Base-by-base conservation (phyloP, 2,113 vertebrate species). In the Paradisaea rubra region DNA sequence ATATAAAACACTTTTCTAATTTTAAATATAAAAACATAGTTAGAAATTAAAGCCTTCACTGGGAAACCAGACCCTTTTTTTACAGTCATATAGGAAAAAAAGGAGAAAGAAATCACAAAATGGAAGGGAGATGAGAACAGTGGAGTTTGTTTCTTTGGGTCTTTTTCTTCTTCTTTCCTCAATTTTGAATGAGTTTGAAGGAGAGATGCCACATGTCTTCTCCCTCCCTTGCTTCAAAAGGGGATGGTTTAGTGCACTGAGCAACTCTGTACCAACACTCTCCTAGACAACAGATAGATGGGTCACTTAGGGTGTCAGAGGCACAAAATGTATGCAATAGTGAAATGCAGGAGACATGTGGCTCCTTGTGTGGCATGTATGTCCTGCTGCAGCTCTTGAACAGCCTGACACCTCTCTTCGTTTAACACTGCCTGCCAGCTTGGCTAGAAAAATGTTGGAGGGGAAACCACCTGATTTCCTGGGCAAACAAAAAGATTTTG, bases 91-190 rank as follows among this genome's bases (percentile, higher is more conserved):
- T 10, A 30, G 28, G 45, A 53, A 71, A 72, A 91, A 35, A 2
- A 45, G 25, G 17, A n/a, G 79, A 74, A 84, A 72, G 5, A 86
- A 52, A 42, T 18, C 21, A 65, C n/a, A 64, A 72, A 80, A 88
- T 70, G 27, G 45, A 81, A 87, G 31, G 14, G 9, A 37, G 33
- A 49, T 39, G 6, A 7, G 13, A 35, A n/a, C 25, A 13, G 3
- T 24, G 21, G 1, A 1, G 15, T 54, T 42, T n/a, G 11, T 31
- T 65, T 80, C 1, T 41, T 54, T 31, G 3, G 3, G 2, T 2
- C 17, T 52, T 33, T 42, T 22, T 24, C 4, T 21, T 18, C 16
- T 64, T 89, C 3, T 39, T 69, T 52, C 23, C 18, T 64, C 37
- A 45, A 5, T 13, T 65, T n/a, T 30, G 30, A 73, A 74, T 28